phyloP scores from a whole-genome alignment of 2,888 invertebrate species.

The Euphydryas editha region DNA sequence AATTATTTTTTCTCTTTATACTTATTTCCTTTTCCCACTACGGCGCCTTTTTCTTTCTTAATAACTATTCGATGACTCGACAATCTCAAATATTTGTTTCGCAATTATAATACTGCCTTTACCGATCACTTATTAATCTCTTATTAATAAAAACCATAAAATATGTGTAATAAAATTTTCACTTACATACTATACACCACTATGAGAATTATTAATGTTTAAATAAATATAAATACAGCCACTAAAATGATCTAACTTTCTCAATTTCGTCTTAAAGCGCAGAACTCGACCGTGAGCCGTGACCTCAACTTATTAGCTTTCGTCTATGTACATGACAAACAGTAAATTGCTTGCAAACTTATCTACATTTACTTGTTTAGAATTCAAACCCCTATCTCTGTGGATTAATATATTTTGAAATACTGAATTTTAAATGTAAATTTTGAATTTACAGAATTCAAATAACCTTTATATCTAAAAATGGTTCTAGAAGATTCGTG shows the following conservation, averaged over 20 bases:
- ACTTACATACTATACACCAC: too few species aligned
- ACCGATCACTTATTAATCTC: too few species aligned
- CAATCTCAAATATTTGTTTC: too few species aligned
- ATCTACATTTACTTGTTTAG: conserved; percentile 20
- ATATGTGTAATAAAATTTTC: not conserved
- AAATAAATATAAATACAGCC: not conserved
- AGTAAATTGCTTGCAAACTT: conserved; percentile 37
- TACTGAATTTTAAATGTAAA: not conserved
- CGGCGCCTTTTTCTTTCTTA: too few species aligned
- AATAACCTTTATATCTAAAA: not conserved
- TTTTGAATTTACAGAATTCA: not conserved
- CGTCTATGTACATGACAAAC: conserved; percentile 29
- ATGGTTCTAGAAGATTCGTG: too few species aligned
- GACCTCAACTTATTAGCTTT: conserved; percentile 31
- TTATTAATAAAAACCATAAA: too few species aligned
- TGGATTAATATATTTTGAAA: conserved; percentile 14
- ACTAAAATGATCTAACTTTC: conserved; percentile 25
- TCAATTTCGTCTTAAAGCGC: conserved; percentile 26
- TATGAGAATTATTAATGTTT: too few species aligned
- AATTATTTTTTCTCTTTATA: too few species aligned
- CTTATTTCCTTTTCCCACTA: too few species aligned
- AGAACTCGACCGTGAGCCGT: conserved; percentile 27
- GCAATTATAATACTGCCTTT: too few species aligned
- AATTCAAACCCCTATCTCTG: conserved; percentile 14
- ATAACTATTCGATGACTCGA: too few species aligned